These are phyloP conservation scores for Acleris emargana DNA, from an alignment of 2,888 invertebrate genomes.

Conservation along the genomic window DNA sequence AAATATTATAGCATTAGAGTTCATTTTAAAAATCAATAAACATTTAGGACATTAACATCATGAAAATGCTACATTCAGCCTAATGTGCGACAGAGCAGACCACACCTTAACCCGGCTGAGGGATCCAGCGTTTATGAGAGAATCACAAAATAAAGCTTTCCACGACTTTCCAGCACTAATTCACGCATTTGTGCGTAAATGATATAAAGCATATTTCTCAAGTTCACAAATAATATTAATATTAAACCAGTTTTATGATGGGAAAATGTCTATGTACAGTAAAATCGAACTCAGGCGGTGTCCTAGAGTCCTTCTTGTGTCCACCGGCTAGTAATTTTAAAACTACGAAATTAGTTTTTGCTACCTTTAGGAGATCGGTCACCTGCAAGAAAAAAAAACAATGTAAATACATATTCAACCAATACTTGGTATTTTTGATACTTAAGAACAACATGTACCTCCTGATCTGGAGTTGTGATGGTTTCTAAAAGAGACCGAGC, in stretches of 20 bases:
- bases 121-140: too few relatives aligned
- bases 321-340: slow-evolving; percentile 96
- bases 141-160: not conserved
- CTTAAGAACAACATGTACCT: slow-evolving; percentile 77
- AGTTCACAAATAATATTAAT: not conserved
- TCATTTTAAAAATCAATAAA: too few relatives aligned
- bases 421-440: too few relatives aligned
- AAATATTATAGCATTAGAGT: too few relatives aligned
- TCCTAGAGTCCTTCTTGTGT: slow-evolving; percentile 93
- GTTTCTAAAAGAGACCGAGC: slow-evolving; percentile 93
- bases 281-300: slow-evolving; percentile 96
- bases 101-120: not conserved
- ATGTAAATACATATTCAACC: not conserved
- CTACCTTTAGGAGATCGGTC: slow-evolving; percentile 92
- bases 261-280: slow-evolving; percentile 95
- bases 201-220: not conserved
- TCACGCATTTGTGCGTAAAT: not conserved
- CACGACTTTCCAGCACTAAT: not conserved
- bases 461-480: slow-evolving; percentile 91
- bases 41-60: too few relatives aligned
- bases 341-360: slow-evolving; percentile 98
- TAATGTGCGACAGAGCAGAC: not conserved
- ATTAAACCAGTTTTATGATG: slow-evolving; percentile 88
- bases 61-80: too few relatives aligned
- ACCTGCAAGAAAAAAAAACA: slow-evolving; percentile 81